These are phyloP conservation scores for Heliconius eleuchia DNA, from an alignment of 1,140 invertebrate species.

Conservation along the genomic window DNA sequence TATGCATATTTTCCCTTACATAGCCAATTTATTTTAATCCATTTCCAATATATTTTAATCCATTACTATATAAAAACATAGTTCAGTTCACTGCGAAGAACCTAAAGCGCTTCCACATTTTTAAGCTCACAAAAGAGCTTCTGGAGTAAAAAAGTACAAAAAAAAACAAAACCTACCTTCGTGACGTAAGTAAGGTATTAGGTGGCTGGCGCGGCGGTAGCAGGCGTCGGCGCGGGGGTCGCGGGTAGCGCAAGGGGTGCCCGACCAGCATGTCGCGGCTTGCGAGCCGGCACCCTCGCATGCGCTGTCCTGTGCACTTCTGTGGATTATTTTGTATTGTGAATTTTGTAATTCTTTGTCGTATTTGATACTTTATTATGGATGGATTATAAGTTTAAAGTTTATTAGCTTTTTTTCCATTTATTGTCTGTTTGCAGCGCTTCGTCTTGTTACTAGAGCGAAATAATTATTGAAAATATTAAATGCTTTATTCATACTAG, in stretches of 20 bases:
- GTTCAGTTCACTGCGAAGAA: not conserved
- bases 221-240: slow-evolving; percentile 65
- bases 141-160: not conserved
- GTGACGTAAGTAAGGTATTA: slow-evolving; percentile 62
- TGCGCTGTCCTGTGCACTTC: slow-evolving; percentile 55
- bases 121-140: not conserved
- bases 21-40: too few relatives aligned
- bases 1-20: too few relatives aligned
- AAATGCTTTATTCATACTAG: too few relatives aligned
- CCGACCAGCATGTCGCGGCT: slow-evolving; percentile 65
- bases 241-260: slow-evolving; percentile 50
- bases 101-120: not conserved
- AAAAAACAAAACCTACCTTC: slow-evolving; percentile 48
- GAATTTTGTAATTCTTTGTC: not conserved
- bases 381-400: not conserved
- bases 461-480: too few relatives aligned
- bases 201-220: slow-evolving; percentile 50
- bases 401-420: too few relatives aligned
- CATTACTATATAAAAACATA: not conserved
- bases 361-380: not conserved
- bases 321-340: slow-evolving; percentile 26
- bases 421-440: too few relatives aligned
- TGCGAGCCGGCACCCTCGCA: slow-evolving; percentile 71
- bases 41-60: too few relatives aligned
- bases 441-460: too few relatives aligned